Evolutionary conservation across 1,140 invertebrate genomes (phyloP).

Genomic region (Diorhabda elongata): DNA sequence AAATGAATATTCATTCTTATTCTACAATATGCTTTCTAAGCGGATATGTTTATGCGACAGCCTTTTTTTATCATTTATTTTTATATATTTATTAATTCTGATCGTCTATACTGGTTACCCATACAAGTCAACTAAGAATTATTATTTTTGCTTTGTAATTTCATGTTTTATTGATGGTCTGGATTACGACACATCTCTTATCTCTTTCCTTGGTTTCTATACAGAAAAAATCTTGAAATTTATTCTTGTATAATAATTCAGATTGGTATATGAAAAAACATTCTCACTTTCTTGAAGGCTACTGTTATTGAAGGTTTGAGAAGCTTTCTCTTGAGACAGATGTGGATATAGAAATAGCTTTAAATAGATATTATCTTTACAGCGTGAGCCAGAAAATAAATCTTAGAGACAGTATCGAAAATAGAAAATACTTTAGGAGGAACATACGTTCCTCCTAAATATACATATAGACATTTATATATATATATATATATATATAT

Average conservation of each 20-base stretch:
- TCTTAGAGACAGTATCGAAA: no score
- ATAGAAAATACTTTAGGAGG: no score
- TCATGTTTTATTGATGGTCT: constrained; percentile 2
- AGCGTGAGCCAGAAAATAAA: no score
- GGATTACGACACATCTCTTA: background rate
- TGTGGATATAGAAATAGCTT: no score
- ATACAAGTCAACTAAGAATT: constrained; percentile 2
- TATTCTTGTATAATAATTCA: constrained; percentile 1
- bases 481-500: no score
- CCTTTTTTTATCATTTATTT: background rate
- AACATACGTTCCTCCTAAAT: no score
- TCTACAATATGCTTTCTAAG: constrained; percentile 5
- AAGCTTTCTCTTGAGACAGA: background rate
- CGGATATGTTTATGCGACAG: constrained; percentile 9
- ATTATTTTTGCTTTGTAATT: background rate
- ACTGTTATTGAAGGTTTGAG: background rate
- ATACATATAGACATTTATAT: no score
- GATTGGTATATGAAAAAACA: background rate
- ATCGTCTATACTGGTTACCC: constrained; percentile 1
- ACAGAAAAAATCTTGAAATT: background rate
- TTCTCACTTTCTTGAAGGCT: background rate
- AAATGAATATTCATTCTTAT: constrained; percentile 21
- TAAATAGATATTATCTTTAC: no score
- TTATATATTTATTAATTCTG: background rate
- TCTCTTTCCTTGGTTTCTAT: background rate